Evolutionary conservation across 2,888 invertebrate species (phyloP).

Genomic region (Conus canariensis): DNA sequence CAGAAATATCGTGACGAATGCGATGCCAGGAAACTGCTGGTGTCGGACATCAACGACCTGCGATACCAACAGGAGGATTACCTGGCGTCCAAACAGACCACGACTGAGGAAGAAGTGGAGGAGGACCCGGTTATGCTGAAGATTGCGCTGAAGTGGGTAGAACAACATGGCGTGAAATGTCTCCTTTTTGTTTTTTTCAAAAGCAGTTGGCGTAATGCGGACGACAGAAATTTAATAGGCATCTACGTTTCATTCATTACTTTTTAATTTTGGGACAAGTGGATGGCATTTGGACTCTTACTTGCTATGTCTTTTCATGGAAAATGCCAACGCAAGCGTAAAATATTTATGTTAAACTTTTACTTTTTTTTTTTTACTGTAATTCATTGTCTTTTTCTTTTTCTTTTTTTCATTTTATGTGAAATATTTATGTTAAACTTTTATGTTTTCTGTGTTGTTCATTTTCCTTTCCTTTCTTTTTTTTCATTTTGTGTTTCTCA

Average conservation of each 20-base stretch:
- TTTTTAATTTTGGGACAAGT: too few relatives aligned
- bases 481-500: not conserved
- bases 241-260: too few relatives aligned
- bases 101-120: constrained; percentile 66
- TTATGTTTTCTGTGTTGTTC: too few relatives aligned
- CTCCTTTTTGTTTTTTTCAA: too few relatives aligned
- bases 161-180: too few relatives aligned
- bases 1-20: constrained; percentile 75
- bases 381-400: not conserved
- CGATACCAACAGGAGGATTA: constrained; percentile 77
- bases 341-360: too few relatives aligned
- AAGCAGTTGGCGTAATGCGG: too few relatives aligned
- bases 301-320: too few relatives aligned
- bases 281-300: too few relatives aligned
- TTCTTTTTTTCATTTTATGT: not conserved
- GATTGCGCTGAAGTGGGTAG: constrained; percentile 65
- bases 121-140: constrained; percentile 76
- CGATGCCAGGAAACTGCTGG: constrained; percentile 76
- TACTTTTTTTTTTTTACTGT: not conserved
- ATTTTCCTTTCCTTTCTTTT: not conserved
- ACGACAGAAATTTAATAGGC: too few relatives aligned
- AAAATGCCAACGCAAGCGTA: too few relatives aligned
- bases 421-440: too few relatives aligned
- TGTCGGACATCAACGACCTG: constrained; percentile 78
- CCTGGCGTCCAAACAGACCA: constrained; percentile 68